Conservation (phyloP, 2,113 vertebrate species). For the Todiramphus saurophagus region DNA sequence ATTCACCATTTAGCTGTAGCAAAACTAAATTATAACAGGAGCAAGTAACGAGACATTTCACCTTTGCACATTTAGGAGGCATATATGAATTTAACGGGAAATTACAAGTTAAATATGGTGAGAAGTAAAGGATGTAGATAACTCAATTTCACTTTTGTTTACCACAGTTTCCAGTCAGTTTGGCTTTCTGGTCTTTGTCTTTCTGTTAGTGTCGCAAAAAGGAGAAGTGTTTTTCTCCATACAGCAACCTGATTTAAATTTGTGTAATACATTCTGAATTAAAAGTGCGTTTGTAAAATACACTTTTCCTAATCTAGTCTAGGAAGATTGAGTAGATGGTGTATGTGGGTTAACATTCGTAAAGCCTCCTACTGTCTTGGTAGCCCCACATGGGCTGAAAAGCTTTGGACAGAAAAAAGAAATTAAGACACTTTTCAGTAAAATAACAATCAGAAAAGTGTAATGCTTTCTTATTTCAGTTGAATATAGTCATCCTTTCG, state of each 20-base stretch:
- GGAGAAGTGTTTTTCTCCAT: not conserved
- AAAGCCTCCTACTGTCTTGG: not conserved
- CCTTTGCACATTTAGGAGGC: not conserved
- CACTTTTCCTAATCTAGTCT: not conserved
- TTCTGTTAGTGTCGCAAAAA: not conserved
- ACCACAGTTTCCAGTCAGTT: not conserved
- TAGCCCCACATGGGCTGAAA: not conserved
- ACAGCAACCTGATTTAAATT: not conserved
- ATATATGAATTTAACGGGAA: not conserved
- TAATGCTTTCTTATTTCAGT: not conserved
- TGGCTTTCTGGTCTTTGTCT: not conserved
- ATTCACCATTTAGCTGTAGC: not conserved
- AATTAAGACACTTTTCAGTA: not conserved
- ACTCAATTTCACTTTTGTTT: not conserved
- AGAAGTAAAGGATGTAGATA: not conserved
- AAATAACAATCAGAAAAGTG: not conserved
- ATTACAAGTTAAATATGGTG: not conserved
- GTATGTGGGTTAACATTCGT: not conserved
- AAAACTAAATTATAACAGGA: constrained; percentile 10
- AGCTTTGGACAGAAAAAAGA: not conserved
- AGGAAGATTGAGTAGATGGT: not conserved
- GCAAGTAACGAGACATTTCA: not conserved
- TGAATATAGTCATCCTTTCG: not conserved
- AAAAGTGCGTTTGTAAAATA: not conserved
- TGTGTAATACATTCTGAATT: not conserved